Evolutionary conservation across 2,888 invertebrate species (phyloP), one percentile per base, ranked within the genome.

Genomic region (Caradrina kadenii): DNA sequence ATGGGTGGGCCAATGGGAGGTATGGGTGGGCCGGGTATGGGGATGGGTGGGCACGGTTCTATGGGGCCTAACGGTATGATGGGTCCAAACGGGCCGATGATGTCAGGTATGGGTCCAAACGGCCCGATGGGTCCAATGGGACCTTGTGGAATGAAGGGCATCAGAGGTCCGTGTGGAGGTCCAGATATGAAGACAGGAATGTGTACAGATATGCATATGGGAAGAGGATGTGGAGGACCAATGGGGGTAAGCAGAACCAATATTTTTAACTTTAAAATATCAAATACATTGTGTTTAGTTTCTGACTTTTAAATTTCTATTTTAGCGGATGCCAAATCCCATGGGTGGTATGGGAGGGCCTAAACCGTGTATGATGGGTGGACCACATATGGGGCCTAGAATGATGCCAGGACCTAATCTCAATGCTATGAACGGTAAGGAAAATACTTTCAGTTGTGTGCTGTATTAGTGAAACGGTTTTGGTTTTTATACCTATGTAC

Each of bases 171-270:
- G 0, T 95, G 96, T 77, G 96, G 96, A 1, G 93, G 95, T n/a
- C 96, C 96, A 1, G 96, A 96, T 75, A 96, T 96, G 95, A 96
- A 96, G 76, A 85, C 92, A 0, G 94, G 94, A 10, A 96, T 96
- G 95, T 96, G 96, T 78, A 91, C 93, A 73, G 96, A 96, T 84
- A 96, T 96, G 91, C 96, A 96, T 84, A 96, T 96, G 96, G 95
- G 95, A 19, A 90, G 96, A 80, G 96, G 93, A 3, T 96, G 96
- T 67, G 96, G 96, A 1, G 96, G 95, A 55, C 96, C 96, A 56
- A 96, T 96, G 96, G 96, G 96, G 88, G 96, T 96, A 83, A 93
- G 94, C 90, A 70, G 10, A 42, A 60, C 1, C 26, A 42, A 58
- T 49, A 56, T 15, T 31, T 21, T 55, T 15, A 6, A n/a, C 2